phyloP scores from a whole-genome alignment of 2,113 vertebrate species.

The Heterochromis multidens region DNA sequence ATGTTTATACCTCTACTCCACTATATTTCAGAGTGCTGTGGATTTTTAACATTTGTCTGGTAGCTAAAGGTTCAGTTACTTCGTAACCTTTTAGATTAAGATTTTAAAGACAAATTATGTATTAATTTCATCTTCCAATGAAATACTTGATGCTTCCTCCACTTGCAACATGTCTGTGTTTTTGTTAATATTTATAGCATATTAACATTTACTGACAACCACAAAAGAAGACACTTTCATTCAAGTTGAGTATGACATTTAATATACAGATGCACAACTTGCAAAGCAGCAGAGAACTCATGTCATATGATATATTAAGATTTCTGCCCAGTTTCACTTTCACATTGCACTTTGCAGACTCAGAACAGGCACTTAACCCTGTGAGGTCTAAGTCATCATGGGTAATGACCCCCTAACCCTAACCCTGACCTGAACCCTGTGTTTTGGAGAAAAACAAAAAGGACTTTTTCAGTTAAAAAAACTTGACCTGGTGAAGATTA shows the following conservation, averaged over 20 bases:
- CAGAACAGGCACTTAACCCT: neutral
- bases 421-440: fast-evolving
- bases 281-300: neutral
- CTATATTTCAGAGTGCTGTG: neutral
- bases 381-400: neutral
- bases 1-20: neutral
- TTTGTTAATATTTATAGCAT: neutral
- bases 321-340: neutral
- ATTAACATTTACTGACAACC: neutral
- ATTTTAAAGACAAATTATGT: neutral
- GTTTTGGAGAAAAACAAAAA: fast-evolving
- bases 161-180: neutral
- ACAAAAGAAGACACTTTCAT: neutral
- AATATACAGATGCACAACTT: neutral
- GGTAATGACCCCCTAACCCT: neutral
- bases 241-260: neutral
- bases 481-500: neutral
- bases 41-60: neutral
- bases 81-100: neutral
- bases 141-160: neutral
- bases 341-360: neutral
- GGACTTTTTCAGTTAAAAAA: neutral
- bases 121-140: neutral
- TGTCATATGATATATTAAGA: neutral
- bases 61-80: fast-evolving